Percentiles rank a stretch among this genome's conserved stretches.
phyloP scores from a whole-genome alignment of 2,113 vertebrate species.

The Oncorhynchus masou region DNA sequence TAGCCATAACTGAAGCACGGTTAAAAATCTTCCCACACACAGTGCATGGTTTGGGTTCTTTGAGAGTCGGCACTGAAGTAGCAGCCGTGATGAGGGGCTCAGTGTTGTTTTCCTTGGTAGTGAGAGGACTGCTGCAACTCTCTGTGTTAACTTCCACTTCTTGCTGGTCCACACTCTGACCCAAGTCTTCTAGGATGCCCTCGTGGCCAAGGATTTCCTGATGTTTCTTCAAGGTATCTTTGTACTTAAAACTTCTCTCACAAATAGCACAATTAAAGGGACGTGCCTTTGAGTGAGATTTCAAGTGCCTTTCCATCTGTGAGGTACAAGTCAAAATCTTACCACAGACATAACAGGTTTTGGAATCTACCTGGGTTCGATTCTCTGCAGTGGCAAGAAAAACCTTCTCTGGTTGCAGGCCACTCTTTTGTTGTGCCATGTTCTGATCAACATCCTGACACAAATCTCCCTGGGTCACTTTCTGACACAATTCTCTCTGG shows the following conservation, averaged over 20 bases:
- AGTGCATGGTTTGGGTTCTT: slow-evolving; percentile 46
- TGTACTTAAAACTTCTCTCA: slow-evolving; percentile 72
- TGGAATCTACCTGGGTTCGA: slow-evolving; percentile 38
- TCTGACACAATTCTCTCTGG: slow-evolving; percentile 68
- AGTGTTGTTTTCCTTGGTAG: neutral
- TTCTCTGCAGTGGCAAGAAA: neutral
- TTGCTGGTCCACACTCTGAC: slow-evolving; percentile 60
- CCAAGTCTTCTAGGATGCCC: slow-evolving; percentile 60
- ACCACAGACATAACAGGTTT: slow-evolving; percentile 67
- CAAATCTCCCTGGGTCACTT: slow-evolving; percentile 39
- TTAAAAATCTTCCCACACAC: slow-evolving; percentile 58
- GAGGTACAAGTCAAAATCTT: slow-evolving; percentile 58
- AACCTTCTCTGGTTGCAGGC: neutral
- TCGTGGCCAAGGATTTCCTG: slow-evolving; percentile 70
- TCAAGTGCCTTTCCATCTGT: slow-evolving; percentile 63
- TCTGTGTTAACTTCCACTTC: slow-evolving; percentile 50
- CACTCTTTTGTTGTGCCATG: slow-evolving; percentile 8
- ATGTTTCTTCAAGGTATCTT: slow-evolving; percentile 70
- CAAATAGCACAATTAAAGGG: slow-evolving; percentile 65
- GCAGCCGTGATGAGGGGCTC: fast-evolving
- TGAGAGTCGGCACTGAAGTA: slow-evolving; percentile 7
- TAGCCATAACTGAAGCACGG: slow-evolving; percentile 45
- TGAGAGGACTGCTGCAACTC: neutral
- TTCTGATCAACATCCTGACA: neutral
- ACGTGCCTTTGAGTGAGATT: slow-evolving; percentile 64